Evolutionary conservation across 2,888 invertebrate species (phyloP), one percentile per base, ranked within the genome.

Genomic region (Pandemis heparana): DNA sequence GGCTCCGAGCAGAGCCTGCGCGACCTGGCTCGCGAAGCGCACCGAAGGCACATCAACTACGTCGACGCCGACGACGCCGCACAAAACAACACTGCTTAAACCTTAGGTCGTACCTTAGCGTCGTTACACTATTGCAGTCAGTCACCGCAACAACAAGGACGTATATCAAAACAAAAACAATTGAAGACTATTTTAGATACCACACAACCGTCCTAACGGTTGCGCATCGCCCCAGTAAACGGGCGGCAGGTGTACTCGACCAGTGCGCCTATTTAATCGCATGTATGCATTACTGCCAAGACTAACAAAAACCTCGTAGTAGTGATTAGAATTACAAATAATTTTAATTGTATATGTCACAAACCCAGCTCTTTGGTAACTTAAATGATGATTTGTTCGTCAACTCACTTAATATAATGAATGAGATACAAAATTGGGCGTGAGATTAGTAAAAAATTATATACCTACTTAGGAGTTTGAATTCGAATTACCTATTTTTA

Each of bases 1-100:
- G 92, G 94, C 1, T 88, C 94, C 0, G 94, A 92, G 78, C 91
- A 91, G 80, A 92, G 89, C 67, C 80, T 95, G 71, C 87, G 94
- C 4, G 93, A 95, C 0, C 81, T 92, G 6, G 92, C 95, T 0
- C 80, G 82, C 53, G 79, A 79, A 8, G 95, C 94, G 7, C 87
- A 94, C 78, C 79, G 82, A 1, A 79, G 88, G 41, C 94, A 95
- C 78, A 94, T 95, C 70, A 88, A 88, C 78, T 95, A 88, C 77
- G 92, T 89, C 10, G 94, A 94, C 78, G 92, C 90, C 0, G 92
- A 92, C 7, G 92, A 91, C 32, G 82, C 86, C 46, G 70, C 77
- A 51, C 80, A 79, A 16, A 62, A 73, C 9, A 18, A 18, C 18
- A 56, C 62, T 43, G 43, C 56, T 53, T 72, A 67, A 67, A 23